Evolutionary conservation across 2,888 invertebrate species (phyloP), one percentile per base, ranked within the genome.

Genomic region (Corbicula japonica): DNA sequence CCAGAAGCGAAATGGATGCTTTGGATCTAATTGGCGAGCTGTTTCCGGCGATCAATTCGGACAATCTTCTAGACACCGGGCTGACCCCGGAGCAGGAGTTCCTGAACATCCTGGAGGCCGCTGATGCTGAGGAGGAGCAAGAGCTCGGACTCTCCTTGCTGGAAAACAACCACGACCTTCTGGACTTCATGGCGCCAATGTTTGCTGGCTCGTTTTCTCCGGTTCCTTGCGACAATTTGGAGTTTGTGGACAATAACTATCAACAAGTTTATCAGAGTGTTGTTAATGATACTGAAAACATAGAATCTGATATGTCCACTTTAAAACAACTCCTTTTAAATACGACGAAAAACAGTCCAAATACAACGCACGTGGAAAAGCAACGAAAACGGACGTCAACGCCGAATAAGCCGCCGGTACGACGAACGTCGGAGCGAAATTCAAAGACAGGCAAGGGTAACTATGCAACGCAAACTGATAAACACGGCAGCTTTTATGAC

Each of bases 131-230:
- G 28, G 71, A 72, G 8, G 32, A 50, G 10, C 30, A 54, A 30
- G 1, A 28, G 26, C 54, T 72, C 6, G 71, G 71, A 34, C 35
- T 72, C n/a, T 72, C 71, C 3, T 44, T 72, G 12, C 23, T 72
- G 3, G 62, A 70, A 48, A 70, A 72, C 34, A 72, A 72, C 32
- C 63, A 72, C 26, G 71, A 72, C n/a, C 62, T 72, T 1, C 44
- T 72, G 12, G 71, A 72, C 46, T 38, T 72, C 5, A 72, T 72
- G 71, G 50, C 71, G 32, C 71, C 71, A 8, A 41, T 72, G 44
- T 61, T 62, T 26, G 62, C 71, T 21, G 54, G 62, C 23, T 44
- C 62, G 23, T 72, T 72, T 63, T 72, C 71, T 12, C 62, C 71
- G 12, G 44, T 63, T 18, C 71, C 71, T 8, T 72, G 52, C 41